These are phyloP conservation scores for Asbolus verrucosus DNA, from an alignment of 1,140 invertebrate genomes.

Conservation along the genomic window DNA sequence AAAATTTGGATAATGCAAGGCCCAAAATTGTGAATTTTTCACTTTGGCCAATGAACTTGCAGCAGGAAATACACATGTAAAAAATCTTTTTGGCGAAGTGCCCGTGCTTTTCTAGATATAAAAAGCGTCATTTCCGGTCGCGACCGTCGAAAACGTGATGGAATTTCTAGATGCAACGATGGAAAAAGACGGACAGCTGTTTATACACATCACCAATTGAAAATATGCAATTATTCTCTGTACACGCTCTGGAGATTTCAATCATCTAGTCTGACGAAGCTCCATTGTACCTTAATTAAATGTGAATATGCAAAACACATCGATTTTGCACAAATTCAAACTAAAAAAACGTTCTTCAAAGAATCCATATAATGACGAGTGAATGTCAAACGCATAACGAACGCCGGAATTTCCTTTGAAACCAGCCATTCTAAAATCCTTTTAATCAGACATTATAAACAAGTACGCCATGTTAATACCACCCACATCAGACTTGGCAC, in stretches of 20 bases:
- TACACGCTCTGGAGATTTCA: conserved; percentile 9
- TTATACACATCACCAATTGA: conserved; percentile 13
- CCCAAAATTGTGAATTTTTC: neutral
- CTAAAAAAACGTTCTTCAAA: too few relatives aligned
- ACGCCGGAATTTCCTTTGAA: too few relatives aligned
- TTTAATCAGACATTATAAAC: too few relatives aligned
- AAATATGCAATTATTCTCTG: conserved; percentile 29
- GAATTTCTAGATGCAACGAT: conserved; percentile 21
- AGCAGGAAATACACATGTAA: conserved; percentile 21
- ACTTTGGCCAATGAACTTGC: conserved; percentile 28
- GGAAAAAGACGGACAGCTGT: conserved; percentile 18
- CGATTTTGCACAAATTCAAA: too few relatives aligned
- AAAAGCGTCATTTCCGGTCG: conserved; percentile 19
- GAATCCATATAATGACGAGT: too few relatives aligned
- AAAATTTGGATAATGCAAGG: neutral
- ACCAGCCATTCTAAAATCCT: too few relatives aligned
- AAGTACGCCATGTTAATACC: too few relatives aligned
- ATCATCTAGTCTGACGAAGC: neutral
- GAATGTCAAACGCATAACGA: too few relatives aligned
- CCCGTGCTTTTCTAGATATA: conserved; percentile 28
- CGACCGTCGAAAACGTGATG: conserved; percentile 5
- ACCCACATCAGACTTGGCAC: neutral
- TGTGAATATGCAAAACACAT: conserved; percentile 2
- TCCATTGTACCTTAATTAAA: conserved; percentile 7
- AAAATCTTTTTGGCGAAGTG: conserved; percentile 20